Conservation (phyloP, 1,140 invertebrate species). For the Eubasilissa regina region DNA sequence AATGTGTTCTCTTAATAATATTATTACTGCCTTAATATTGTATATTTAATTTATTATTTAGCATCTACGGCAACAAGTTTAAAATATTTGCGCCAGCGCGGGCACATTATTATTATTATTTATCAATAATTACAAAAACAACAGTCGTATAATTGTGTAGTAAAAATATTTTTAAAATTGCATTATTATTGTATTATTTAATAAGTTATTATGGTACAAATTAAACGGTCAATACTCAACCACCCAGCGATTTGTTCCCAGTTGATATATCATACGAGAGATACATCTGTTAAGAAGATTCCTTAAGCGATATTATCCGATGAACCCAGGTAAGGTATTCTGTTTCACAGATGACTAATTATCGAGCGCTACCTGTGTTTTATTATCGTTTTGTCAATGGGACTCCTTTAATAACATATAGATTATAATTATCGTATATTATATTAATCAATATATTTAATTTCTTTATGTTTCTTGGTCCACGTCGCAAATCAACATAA, state of each 20-base stretch:
- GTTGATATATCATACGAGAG: constrained; percentile 19
- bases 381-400: constrained; percentile 28
- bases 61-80: too few species aligned
- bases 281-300: constrained; percentile 28
- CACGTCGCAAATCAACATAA: too few species aligned
- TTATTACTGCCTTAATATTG: too few species aligned
- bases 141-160: neutral
- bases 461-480: too few species aligned
- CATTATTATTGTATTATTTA: too few species aligned
- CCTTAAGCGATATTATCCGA: neutral
- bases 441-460: too few species aligned
- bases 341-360: constrained; percentile 50
- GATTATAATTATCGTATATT: too few species aligned
- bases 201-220: too few species aligned
- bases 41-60: too few species aligned
- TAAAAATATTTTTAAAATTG: neutral
- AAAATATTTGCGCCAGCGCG: neutral
- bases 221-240: neutral
- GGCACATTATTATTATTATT: neutral
- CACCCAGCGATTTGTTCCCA: neutral
- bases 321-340: constrained; percentile 22
- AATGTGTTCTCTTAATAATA: too few species aligned
- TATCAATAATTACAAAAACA: neutral
- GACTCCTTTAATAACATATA: too few species aligned
- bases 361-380: constrained; percentile 49